These are phyloP conservation scores for Caenorhabditis remanei DNA, from an alignment of 1,140 invertebrate genomes.

Conservation along the genomic window DNA sequence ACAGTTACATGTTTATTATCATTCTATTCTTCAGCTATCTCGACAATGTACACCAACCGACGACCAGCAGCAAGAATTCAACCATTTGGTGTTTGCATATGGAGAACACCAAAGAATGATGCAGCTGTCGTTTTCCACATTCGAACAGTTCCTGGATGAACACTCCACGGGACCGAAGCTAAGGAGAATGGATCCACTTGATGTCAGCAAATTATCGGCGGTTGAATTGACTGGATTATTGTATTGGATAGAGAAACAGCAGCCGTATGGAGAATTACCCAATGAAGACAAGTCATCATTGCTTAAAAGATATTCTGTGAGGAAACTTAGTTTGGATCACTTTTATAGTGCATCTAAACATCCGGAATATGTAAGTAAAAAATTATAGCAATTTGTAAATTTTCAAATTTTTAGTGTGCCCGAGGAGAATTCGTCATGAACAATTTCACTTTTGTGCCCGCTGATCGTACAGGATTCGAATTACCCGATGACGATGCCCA, in stretches of 20 bases:
- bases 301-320: conserved; percentile 63
- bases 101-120: conserved; percentile 62
- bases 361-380: conserved; percentile 38
- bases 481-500: conserved; percentile 52
- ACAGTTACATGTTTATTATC: too few relatives aligned
- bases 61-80: conserved; percentile 58
- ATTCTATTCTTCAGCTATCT: neutral
- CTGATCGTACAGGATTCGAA: conserved; percentile 63
- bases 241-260: conserved; percentile 68
- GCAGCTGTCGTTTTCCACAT: conserved; percentile 62
- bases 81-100: conserved; percentile 40
- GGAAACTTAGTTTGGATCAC: conserved; percentile 66
- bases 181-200: conserved; percentile 59
- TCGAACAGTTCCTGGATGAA: conserved; percentile 65
- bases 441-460: conserved; percentile 65
- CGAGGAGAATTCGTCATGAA: conserved; percentile 65
- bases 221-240: conserved; percentile 65
- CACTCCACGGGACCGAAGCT: conserved; percentile 44
- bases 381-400: neutral
- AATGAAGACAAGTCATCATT: conserved; percentile 48
- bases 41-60: conserved; percentile 11
- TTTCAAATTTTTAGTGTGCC: conserved; percentile 29
- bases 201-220: conserved; percentile 65
- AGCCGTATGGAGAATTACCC: conserved; percentile 60
- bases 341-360: conserved; percentile 67